Evolutionary conservation across 1,140 invertebrate genomes (phyloP).

Genomic region (roundworm (Caenorhabditis elegans)): WBcel235 BX284602.5:10068001-10068500

Average conservation of each 20-base stretch:
- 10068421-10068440: neutral
- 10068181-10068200: neutral
- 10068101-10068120: too few relatives aligned
- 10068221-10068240: neutral
- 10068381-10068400: conserved; percentile 24
- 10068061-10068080: too few relatives aligned
- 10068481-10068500: neutral
- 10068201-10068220: neutral
- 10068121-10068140: too few relatives aligned
- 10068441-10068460: neutral
- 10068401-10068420: neutral
- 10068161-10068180: neutral
- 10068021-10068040: too few relatives aligned
- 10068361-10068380: conserved; percentile 5
- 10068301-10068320: neutral
- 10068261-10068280: neutral
- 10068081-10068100: too few relatives aligned
- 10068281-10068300: neutral
- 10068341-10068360: too few relatives aligned
- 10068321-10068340: neutral
- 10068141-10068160: neutral
- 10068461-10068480: neutral
- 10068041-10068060: too few relatives aligned
- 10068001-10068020: too few relatives aligned
- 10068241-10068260: too few relatives aligned